Evolutionary conservation across 2,113 vertebrate species (phyloP).

Genomic region (Himantopus leucocephalus): DNA sequence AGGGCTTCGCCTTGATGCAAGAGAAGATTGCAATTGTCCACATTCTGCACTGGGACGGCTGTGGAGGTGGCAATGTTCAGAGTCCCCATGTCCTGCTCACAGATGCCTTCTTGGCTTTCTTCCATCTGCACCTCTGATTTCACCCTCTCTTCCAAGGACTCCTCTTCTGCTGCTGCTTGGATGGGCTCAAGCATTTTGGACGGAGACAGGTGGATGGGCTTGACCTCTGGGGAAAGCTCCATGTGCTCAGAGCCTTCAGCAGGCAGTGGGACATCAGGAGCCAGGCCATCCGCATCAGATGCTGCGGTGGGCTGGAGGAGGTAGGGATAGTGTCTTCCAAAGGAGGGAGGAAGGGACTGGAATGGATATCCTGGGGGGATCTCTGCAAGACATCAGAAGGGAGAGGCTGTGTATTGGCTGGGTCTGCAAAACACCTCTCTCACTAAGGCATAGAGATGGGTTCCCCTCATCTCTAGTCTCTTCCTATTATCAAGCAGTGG

Average conservation of each 20-base stretch:
- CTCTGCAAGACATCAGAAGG: constrained; percentile 75
- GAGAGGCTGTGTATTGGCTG: neutral
- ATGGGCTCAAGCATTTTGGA: constrained; percentile 76
- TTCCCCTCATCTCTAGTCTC: neutral
- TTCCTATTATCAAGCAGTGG: neutral
- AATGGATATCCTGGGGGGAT: constrained; percentile 87
- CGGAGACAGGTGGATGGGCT: constrained; percentile 80
- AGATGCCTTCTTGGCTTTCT: constrained; percentile 59
- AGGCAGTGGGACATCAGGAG: constrained; percentile 76
- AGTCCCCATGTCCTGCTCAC: constrained; percentile 54
- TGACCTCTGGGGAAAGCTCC: constrained; percentile 79
- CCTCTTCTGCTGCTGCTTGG: constrained; percentile 50
- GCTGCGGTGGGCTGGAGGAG: constrained; percentile 81
- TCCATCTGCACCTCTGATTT: constrained; percentile 76
- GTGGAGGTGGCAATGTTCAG: constrained; percentile 42
- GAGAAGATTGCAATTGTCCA: constrained; percentile 33
- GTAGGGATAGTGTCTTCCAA: constrained; percentile 86
- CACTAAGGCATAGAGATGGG: neutral
- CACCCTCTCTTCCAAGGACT: constrained; percentile 68
- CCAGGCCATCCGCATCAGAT: constrained; percentile 77
- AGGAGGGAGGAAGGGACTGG: constrained; percentile 85
- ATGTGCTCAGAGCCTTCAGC: constrained; percentile 76
- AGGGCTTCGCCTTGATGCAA: constrained; percentile 62
- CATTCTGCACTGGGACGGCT: constrained; percentile 40
- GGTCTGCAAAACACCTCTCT: neutral